Base-by-base conservation (phyloP, 1,140 invertebrate species). In the Zaprionus vittiger region DNA sequence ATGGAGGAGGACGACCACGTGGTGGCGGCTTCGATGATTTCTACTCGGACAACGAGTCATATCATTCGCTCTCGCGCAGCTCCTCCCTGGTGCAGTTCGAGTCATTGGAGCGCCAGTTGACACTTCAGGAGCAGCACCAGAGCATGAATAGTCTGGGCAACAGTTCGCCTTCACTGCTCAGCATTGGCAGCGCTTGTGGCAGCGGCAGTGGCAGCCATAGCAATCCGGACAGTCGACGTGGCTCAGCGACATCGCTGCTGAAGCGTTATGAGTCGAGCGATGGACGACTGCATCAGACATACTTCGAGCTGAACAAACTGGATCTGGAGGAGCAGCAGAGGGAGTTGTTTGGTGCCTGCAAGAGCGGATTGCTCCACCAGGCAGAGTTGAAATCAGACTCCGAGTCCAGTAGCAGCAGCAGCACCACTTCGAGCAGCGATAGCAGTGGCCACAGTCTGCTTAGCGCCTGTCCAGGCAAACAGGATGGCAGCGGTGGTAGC, bases 71-170 rank as follows among this genome's bases (percentile, higher is more conserved):
- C 5, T 95, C 95, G 64, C 94, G 96, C 55, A 96, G 96, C 26
- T 96, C 96, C 47, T 97, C 96, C 63, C 93, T 97, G 28, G 93
- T 97, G 26, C 96, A 97, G 91, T 97, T 97, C 91, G 96, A 97
- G 91, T 96, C 95, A 0, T 93, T 97, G 59, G 92, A 93, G 59
- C 71, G 92, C 0, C 92, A 93, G 49, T 52, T 93, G 24, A 78
- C 81, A 14, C 67, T 93, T 55, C 83, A 93, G 57, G 91, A 92
- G 34, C 91, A 89, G 47, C 80, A 86, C 59, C 80, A 79, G 17
- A 84, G 83, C 77, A 79, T 83, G 78, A 83, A 56, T 20, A 87
- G 82, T 57, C 62, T 91, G 57, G 91, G 82, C 49, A 89, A 92
- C 28, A 92, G 92, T 15, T 93, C 93, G n/a, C 93, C 92, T 5